Evolutionary conservation across 2,888 invertebrate genomes (phyloP), one percentile per base, ranked within the genome.

Genomic region (Vesta saturnalis): DNA sequence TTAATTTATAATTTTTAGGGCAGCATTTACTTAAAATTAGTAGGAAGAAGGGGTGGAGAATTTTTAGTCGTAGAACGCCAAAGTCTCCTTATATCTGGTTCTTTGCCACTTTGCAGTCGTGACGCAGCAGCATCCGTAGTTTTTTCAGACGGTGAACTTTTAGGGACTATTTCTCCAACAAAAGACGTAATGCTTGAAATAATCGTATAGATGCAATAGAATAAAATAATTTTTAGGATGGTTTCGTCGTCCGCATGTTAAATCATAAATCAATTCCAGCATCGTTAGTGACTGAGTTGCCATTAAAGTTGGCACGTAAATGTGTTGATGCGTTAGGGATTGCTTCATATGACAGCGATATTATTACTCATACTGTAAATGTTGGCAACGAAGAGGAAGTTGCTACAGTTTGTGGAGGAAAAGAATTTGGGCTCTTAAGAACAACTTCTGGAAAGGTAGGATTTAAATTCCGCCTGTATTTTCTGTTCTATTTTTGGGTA

Each of bases 361-460:
- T 85, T 1, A 78, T 77, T 23, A 74, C 77, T 6, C 79, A 80
- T 67, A 79, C 81, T 2, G 78, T 84, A 6, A 83, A 80, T 64
- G 81, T 79, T 8, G 82, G 80, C 30, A 81, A 74, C 73, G 95
- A 96, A 74, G 94, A 96, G 76, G 96, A 96, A 76, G 87, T 94
- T 0, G 85, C 89, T 10, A 88, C 89, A 56, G 91, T 97, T 61
- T 89, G 90, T 49, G 91, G 94, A 49, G 97, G 96, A 21, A 96
- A 96, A 83, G 97, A 97, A 77, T 97, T 98, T 83, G 93, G 92
- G 0, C 84, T 97, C 47, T 86, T 97, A 1, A 89, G 91, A 76
- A 96, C 95, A 4, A 86, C 89, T n/a, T 91, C 92, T 60, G 97
- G 97, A 72, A 94, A 94, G 87, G 93, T 93, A 83, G 74, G 5